Evolutionary conservation across 2,888 invertebrate species (phyloP), one percentile per base, ranked within the genome.

Genomic region (Amaurobius ferox): DNA sequence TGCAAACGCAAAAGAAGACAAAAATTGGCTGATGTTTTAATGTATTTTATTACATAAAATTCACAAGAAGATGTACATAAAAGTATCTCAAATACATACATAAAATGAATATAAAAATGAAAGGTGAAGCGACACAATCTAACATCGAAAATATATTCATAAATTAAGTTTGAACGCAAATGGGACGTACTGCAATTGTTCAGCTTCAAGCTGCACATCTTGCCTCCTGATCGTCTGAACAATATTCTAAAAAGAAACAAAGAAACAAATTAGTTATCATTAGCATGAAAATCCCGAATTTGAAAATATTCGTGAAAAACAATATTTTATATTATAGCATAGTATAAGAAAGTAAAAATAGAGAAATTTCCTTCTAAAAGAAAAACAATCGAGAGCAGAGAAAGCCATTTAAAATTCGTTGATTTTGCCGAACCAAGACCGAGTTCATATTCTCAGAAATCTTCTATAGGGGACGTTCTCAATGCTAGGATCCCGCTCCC

Each of bases 151-250:
- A 32, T 62, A 35, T 61, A 68, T 67, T 73, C 67, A 81, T 81
- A 81, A 81, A 81, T 81, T 67, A 81, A 55, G 67, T 79, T 73
- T 35, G 67, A 61, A 81, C 61, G 66, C 35, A 73, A 61, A 32
- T 35, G 68, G 39, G 68, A 61, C n/a, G n/a, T n/a, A n/a, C 66
- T 79, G 79, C 13, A 19, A 44, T 32, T 44, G 3, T 30, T 26
- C 0, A 39, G 9, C 11, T 5, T 74, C 67, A 86, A 7, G 68
- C 79, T 35, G 55, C 23, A 19, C 86, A 86, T 28, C 67, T 86
- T 2, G 86, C 40, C 29, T 86, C 74, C 6, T 68, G 73, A 16
- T 86, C 86, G 19, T 86, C 86, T 19, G 86, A 86, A 64, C 86
- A 86, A 35, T 74, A 86, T 70, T 79, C 86, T 77, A 48, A 28